Percentiles rank a stretch among this genome's conserved stretches.
These are phyloP conservation scores for Enteromius trimaculatus DNA, from an alignment of 2,797 vertebrate genomes.

Conservation along the genomic window DNA sequence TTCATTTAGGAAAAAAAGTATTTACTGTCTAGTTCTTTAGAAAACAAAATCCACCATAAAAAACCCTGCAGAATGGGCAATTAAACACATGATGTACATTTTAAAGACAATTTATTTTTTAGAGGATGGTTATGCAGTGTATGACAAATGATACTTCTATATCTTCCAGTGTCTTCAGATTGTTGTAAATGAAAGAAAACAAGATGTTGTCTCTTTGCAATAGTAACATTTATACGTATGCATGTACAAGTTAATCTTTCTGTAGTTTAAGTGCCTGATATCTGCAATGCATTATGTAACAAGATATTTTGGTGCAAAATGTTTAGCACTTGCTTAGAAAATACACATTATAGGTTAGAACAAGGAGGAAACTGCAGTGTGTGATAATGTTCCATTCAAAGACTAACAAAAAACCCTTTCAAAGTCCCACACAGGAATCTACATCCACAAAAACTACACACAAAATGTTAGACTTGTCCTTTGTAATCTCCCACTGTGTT, in stretches of 20 bases:
- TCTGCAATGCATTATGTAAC: background rate
- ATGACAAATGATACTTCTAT: background rate
- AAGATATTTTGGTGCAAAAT: constrained; percentile 10
- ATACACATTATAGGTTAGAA: background rate
- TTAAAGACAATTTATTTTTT: background rate
- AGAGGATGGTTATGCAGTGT: background rate
- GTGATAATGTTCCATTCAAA: constrained; percentile 13
- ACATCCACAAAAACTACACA: background rate
- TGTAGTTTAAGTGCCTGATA: background rate
- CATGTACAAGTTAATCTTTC: background rate
- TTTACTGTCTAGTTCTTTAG: background rate
- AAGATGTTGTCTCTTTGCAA: background rate
- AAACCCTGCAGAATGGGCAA: background rate
- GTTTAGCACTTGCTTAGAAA: background rate
- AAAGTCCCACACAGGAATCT: background rate
- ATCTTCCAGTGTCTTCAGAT: background rate
- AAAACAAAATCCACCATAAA: background rate
- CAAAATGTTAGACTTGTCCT: constrained; percentile 25
- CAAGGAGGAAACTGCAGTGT: background rate
- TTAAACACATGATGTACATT: background rate
- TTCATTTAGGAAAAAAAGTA: background rate
- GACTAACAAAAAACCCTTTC: background rate
- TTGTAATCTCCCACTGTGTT: constrained; percentile 34
- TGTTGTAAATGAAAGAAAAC: background rate
- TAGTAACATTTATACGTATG: background rate